Evolutionary conservation across 2,888 invertebrate genomes (phyloP), one percentile per base, ranked within the genome.

Genomic region (Xylophagus ater): DNA sequence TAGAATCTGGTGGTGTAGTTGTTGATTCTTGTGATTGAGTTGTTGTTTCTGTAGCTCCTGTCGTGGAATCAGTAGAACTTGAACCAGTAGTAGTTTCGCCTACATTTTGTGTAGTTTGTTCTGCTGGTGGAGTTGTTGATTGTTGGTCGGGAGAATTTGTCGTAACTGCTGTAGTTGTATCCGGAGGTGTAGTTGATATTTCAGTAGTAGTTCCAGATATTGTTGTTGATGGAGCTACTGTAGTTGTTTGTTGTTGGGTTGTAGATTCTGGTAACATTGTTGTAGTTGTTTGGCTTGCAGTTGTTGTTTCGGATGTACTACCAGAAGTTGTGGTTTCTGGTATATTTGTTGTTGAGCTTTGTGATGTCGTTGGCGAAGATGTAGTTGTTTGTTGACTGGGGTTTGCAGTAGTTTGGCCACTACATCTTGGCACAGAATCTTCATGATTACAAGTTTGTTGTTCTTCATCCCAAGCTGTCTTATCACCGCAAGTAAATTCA

Each of bases 401-500:
- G n/a, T n/a, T n/a, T n/a, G n/a, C n/a, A 8, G 40, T 35, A 23
- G 39, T 40, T 37, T 31, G 36, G 2, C 24, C 28, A 8, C 13
- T 25, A 30, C 48, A 48, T 18, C 44, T 40, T 20, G 36, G 26
- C 4, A 64, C 63, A 33, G 55, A 52, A 31, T 57, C 51, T 5
- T 56, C 58, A 40, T 60, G 53, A 37, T 65, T 65, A 40, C 78
- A 78, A 1, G 67, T 66, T 46, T 70, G 65, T 36, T 69, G 60
- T 14, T 69, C 63, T 41, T 74, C 70, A 62, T 83, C 82, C 84
- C 85, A 86, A 21, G 80, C 76, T 4, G 85, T 86, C 35, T 82
- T 83, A 38, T 76, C 72, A 3, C 76, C 79, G 58, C 86, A 86
- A 9, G 65, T 66, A 57, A 81, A 86, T 45, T 81, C 77, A 55